phyloP scores from a whole-genome alignment of 2,797 vertebrate species.

The Gallinago solitaria region DNA sequence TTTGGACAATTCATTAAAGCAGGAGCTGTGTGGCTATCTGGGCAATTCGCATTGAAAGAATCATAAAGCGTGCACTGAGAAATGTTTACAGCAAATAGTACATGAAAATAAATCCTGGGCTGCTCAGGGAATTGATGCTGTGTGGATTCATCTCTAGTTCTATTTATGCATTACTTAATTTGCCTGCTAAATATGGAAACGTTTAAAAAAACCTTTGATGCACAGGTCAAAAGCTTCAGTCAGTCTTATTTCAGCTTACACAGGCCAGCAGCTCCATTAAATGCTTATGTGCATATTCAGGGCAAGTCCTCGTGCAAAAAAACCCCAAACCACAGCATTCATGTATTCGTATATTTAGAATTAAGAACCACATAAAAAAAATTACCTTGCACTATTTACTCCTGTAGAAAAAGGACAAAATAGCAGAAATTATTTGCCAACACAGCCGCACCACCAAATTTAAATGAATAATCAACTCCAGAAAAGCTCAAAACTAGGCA shows the following conservation, averaged over 20 bases:
- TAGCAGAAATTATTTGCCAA: not conserved
- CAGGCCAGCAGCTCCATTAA: not conserved
- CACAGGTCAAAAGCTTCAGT: not conserved
- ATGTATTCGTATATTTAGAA: not conserved
- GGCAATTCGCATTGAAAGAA: not conserved
- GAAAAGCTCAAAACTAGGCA: not conserved
- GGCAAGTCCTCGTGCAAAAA: not conserved
- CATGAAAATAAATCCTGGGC: not conserved
- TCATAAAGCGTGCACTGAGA: not conserved
- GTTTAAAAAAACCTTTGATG: not conserved
- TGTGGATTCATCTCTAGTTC: not conserved
- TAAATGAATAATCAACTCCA: not conserved
- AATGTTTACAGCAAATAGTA: not conserved
- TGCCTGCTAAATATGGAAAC: not conserved
- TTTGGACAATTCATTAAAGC: not conserved
- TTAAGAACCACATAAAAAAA: not conserved
- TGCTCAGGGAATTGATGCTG: not conserved
- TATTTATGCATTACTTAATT: not conserved
- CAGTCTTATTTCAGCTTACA: not conserved
- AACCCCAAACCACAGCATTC: not conserved
- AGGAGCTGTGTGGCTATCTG: not conserved
- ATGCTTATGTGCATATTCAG: not conserved
- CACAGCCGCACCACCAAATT: not conserved
- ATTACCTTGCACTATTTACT: not conserved
- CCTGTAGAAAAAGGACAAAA: not conserved